Conservation (phyloP, 2,888 invertebrate species). For the Cosmia pyralina region DNA sequence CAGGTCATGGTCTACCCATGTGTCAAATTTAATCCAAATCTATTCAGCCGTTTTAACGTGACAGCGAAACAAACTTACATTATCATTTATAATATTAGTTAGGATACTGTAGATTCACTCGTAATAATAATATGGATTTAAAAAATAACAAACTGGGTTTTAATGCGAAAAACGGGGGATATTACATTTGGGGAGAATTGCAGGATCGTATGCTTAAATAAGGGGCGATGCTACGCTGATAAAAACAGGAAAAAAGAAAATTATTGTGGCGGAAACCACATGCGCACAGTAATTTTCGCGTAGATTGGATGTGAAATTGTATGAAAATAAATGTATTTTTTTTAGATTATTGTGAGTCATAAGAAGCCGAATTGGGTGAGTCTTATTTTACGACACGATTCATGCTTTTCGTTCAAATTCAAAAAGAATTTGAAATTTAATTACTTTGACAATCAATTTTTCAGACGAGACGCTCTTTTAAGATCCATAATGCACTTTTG, state of each 20-base stretch:
- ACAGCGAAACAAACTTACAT: too few relatives aligned
- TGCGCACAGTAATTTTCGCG: constrained; percentile 16
- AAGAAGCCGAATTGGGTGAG: neutral
- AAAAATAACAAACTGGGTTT: constrained; percentile 1
- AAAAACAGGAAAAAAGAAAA: constrained; percentile 22
- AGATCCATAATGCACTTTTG: too few relatives aligned
- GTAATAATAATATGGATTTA: neutral
- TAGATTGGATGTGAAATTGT: constrained; percentile 16
- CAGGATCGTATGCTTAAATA: constrained; percentile 1
- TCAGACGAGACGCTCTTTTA: too few relatives aligned
- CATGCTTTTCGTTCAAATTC: too few relatives aligned
- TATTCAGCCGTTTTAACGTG: too few relatives aligned
- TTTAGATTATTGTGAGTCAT: neutral
- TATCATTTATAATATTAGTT: too few relatives aligned
- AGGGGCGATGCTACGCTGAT: constrained; percentile 27
- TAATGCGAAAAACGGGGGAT: constrained; percentile 6
- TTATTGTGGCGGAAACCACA: constrained; percentile 26
- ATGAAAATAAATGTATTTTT: neutral
- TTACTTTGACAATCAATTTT: too few relatives aligned
- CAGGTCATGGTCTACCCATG: too few relatives aligned
- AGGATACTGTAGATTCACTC: too few relatives aligned
- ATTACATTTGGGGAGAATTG: constrained; percentile 3
- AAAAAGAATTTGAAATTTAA: too few relatives aligned
- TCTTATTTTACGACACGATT: neutral
- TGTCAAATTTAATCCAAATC: too few relatives aligned